phyloP scores from a whole-genome alignment of 2,888 invertebrate species.

The Cheilosia grossa region DNA sequence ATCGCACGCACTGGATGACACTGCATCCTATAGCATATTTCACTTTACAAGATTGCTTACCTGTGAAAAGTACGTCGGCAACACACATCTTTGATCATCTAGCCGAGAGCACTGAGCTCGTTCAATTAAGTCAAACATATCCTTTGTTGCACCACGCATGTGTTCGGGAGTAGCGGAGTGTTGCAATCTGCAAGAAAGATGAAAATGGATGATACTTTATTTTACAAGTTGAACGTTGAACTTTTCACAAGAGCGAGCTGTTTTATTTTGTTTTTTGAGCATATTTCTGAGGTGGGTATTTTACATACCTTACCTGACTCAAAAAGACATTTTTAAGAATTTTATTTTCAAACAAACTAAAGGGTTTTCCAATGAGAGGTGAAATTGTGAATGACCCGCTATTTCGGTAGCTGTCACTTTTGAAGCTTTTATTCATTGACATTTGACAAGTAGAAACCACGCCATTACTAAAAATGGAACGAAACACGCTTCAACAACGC shows the following conservation, averaged over 20 bases:
- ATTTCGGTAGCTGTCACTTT: too few relatives aligned
- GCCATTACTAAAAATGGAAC: too few relatives aligned
- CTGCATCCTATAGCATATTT: background rate
- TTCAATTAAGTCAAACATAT: conserved; percentile 95
- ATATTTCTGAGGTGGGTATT: too few relatives aligned
- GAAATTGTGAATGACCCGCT: too few relatives aligned
- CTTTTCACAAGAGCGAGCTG: background rate
- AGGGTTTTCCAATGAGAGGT: too few relatives aligned
- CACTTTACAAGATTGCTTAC: conserved; percentile 83
- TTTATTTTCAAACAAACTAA: too few relatives aligned
- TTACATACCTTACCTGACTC: too few relatives aligned
- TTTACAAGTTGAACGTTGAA: background rate
- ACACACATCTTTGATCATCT: conserved; percentile 97
- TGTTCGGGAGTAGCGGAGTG: conserved; percentile 78
- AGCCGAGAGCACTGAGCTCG: conserved; percentile 95
- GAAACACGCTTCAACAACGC: too few relatives aligned
- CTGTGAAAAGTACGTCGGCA: conserved; percentile 94
- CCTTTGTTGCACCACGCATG: conserved; percentile 84
- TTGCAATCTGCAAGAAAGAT: conserved; percentile 31
- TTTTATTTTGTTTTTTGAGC: too few relatives aligned
- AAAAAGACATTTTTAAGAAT: too few relatives aligned
- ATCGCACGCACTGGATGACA: conserved; percentile 2
- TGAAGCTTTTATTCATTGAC: too few relatives aligned
- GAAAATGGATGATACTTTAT: background rate
- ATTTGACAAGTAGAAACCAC: too few relatives aligned